Evolutionary conservation across 2,888 invertebrate genomes (phyloP).

Genomic region (Syritta pipiens): DNA sequence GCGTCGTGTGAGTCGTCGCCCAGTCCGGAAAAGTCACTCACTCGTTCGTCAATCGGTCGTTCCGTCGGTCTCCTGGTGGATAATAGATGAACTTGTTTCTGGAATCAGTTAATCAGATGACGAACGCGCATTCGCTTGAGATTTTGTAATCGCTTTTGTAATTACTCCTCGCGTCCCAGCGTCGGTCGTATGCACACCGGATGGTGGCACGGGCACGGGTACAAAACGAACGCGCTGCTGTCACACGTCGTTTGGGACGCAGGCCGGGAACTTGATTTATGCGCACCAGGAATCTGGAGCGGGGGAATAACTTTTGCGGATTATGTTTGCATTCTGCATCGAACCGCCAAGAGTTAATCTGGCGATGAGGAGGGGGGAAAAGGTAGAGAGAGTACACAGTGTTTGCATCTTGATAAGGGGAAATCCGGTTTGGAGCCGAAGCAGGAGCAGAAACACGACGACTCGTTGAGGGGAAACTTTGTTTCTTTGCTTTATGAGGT

Average conservation of each 20-base stretch:
- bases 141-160: constrained; percentile 43
- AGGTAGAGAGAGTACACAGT: too few relatives aligned
- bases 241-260: background rate
- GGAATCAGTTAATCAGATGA: constrained; percentile 49
- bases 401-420: constrained; percentile 46
- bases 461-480: constrained; percentile 1
- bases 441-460: background rate
- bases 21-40: constrained; percentile 18
- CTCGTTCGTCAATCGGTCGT: too few relatives aligned
- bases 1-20: background rate
- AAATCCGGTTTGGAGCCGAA: constrained; percentile 38
- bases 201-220: background rate
- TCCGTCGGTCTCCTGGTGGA: constrained; percentile 4
- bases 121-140: constrained; percentile 22
- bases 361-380: constrained; percentile 32
- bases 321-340: constrained; percentile 18
- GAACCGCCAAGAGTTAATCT: constrained; percentile 22
- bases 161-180: constrained; percentile 16
- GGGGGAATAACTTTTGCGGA: constrained; percentile 33
- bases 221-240: too few relatives aligned
- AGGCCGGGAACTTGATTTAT: constrained; percentile 30
- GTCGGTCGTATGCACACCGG: background rate
- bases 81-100: constrained; percentile 44
- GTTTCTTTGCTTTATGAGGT: background rate
- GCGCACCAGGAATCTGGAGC: constrained; percentile 30